phyloP scores from a whole-genome alignment of 2,113 vertebrate species.

The Pelvicachromis taeniatus region DNA sequence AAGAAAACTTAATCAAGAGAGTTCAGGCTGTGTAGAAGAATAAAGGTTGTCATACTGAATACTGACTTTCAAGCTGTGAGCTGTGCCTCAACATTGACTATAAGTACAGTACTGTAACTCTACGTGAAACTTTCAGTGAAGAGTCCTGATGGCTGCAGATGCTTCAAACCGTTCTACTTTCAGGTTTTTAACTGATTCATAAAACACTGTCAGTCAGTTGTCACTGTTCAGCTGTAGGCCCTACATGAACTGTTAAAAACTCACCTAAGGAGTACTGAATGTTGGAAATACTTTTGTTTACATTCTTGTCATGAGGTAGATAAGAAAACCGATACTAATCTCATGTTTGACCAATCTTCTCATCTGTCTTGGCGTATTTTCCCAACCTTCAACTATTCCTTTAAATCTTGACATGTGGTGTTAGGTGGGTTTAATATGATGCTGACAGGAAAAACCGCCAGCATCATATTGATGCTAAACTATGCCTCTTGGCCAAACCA shows the following conservation, averaged over 20 bases:
- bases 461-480: too few relatives aligned
- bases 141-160: background rate
- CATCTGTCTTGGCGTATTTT: background rate
- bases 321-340: background rate
- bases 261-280: background rate
- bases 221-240: background rate
- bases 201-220: background rate
- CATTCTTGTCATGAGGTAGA: background rate
- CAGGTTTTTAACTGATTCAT: background rate
- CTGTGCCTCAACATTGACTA: rapidly evolving
- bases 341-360: background rate
- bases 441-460: background rate
- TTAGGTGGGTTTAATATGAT: background rate
- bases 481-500: background rate
- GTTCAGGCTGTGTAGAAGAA: background rate
- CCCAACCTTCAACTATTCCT: background rate
- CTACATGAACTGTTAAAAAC: background rate
- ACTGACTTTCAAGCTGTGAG: background rate
- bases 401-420: background rate
- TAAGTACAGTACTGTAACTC: background rate
- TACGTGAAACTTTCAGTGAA: background rate
- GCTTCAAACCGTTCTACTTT: background rate
- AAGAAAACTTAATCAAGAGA: background rate
- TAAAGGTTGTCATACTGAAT: background rate
- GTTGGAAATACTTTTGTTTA: background rate